Base-by-base conservation (phyloP, 2,113 vertebrate species). In the Blennius ocellaris region DNA sequence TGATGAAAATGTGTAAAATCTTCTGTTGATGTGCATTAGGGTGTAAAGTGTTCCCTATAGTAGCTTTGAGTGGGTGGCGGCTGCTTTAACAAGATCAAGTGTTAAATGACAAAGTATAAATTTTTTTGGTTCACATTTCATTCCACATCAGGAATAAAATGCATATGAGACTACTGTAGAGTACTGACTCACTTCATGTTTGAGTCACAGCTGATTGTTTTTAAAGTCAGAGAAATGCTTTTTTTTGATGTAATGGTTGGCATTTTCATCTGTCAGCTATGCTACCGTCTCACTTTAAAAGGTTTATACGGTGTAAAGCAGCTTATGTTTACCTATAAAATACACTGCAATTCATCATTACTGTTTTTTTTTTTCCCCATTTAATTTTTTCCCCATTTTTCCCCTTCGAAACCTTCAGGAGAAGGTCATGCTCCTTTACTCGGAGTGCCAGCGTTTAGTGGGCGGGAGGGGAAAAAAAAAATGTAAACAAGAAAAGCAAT, bases 181-280 rank as follows among this genome's bases (percentile, higher is more conserved):
- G 48, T 44, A 58, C 58, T 70, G 76, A 64, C 65, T 11, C 9
- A 64, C 80, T 44, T 68, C 65, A 77, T 69, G 65, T 65, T 70
- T 84, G 47, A 71, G 47, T 51, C 63, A 72, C 40, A 54, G 50
- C 14, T 65, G 21, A 48, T 61, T 11, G 15, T 44, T 64, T 69
- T 65, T 47, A 15, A 40, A 45, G 6, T 48, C n/a, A 7, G 48
- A 66, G 11, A 39, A 45, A 65, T 16, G 52, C 30, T 75, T 56
- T 41, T 41, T 69, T 11, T 59, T 11, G 11, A 38, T 54, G 17
- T 47, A 50, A 73, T 1, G 6, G n/a, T 44, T 78, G 11, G 38
- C 16, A 50, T 81, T 70, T 73, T 21, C 52, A 62, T 82, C 37
- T 64, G 14, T 61, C 56, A 58, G 37, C 6, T 7, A 21, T 6